Percentiles rank a stretch among this genome's conserved stretches.
Conservation (phyloP, 1,140 invertebrate genomes). For the Linepithema humile region DNA sequence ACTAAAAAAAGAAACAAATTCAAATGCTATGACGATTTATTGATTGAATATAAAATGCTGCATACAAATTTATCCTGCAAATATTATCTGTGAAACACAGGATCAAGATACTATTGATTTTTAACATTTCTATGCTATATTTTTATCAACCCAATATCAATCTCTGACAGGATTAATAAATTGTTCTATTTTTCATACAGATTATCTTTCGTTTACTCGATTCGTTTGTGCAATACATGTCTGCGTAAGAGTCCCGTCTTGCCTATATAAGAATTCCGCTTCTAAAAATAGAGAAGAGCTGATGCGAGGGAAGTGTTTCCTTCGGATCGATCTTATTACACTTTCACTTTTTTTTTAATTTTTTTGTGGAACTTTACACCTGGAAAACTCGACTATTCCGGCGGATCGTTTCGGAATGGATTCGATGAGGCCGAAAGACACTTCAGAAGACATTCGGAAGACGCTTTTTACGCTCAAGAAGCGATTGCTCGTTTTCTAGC, state of each 20-base stretch:
- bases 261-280: neutral
- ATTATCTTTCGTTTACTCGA: neutral
- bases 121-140: neutral
- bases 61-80: neutral
- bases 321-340: conserved; percentile 34
- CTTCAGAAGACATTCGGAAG: conserved; percentile 18
- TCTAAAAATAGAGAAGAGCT: neutral
- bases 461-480: conserved; percentile 28
- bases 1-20: neutral
- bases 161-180: conserved; percentile 11
- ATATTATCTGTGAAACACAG: neutral
- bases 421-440: conserved; percentile 4
- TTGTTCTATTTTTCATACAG: neutral
- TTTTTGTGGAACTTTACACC: conserved; percentile 29
- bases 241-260: neutral
- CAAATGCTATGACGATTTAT: neutral
- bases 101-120: conserved; percentile 16
- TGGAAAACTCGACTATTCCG: conserved; percentile 35
- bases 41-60: neutral
- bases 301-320: neutral
- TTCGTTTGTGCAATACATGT: neutral
- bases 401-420: conserved; percentile 23
- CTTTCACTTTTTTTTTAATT: conserved; percentile 28
- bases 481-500: conserved; percentile 28
- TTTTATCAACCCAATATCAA: neutral